Percentiles rank a stretch among this genome's conserved stretches.
Evolutionary conservation across 2,113 vertebrate species (phyloP).

Genomic region (Anarrhichthys ocellatus): DNA sequence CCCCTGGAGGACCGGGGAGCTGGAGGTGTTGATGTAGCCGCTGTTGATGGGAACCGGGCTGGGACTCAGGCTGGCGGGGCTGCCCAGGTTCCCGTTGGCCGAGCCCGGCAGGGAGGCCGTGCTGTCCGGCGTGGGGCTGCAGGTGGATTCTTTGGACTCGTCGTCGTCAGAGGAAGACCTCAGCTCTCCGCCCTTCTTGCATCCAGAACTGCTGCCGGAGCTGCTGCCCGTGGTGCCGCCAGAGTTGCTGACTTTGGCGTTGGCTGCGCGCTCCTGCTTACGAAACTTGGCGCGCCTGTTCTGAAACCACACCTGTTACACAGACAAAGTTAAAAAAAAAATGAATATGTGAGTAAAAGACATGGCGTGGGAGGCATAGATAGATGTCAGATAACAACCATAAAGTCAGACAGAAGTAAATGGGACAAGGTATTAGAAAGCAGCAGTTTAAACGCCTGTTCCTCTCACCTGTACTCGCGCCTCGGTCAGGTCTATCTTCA

Average conservation of each 20-base stretch:
- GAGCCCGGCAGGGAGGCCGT: slow-evolving; percentile 92
- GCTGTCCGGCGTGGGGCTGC: slow-evolving; percentile 97
- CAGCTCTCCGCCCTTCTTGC: slow-evolving; percentile 86
- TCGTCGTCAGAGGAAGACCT: slow-evolving; percentile 94
- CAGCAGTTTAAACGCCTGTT: background rate
- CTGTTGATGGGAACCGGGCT: slow-evolving; percentile 85
- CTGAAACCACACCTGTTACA: slow-evolving; percentile 96
- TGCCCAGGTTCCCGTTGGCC: slow-evolving; percentile 84
- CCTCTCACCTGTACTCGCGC: slow-evolving; percentile 91
- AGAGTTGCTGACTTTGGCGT: slow-evolving; percentile 85
- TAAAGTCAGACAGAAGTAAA: background rate
- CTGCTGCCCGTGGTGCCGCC: slow-evolving; percentile 64
- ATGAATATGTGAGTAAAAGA: background rate
- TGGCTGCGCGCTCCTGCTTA: slow-evolving; percentile 94
- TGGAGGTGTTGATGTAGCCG: slow-evolving; percentile 81
- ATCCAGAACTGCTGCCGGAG: slow-evolving; percentile 60
- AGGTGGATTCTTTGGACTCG: slow-evolving; percentile 95
- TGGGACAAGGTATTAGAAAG: background rate
- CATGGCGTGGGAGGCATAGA: too few relatives aligned
- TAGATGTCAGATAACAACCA: background rate
- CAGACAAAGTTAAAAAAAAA: background rate
- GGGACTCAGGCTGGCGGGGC: slow-evolving; percentile 92
- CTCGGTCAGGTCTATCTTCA: slow-evolving; percentile 96
- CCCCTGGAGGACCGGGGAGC: slow-evolving; percentile 85
- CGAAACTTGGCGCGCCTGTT: slow-evolving; percentile 96